These are phyloP conservation scores for Andrena praecox DNA, from an alignment of 2,888 invertebrate species.

Conservation along the genomic window DNA sequence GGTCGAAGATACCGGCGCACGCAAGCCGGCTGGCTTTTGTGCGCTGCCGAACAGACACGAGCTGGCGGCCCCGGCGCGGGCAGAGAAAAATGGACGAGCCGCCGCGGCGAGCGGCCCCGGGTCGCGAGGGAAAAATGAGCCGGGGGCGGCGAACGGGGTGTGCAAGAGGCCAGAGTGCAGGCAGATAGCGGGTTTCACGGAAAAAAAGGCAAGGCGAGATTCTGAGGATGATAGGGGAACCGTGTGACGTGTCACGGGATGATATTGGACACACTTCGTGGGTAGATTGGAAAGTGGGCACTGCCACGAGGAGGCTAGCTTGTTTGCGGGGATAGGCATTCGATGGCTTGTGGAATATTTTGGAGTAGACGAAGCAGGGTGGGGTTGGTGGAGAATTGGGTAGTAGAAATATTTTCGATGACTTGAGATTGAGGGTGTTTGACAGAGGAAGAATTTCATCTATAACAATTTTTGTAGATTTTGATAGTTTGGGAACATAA, in stretches of 20 bases:
- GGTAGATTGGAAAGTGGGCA: too few relatives aligned
- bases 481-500: too few relatives aligned
- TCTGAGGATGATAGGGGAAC: background rate
- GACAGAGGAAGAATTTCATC: too few relatives aligned
- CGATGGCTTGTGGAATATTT: too few relatives aligned
- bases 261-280: background rate
- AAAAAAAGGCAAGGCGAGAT: background rate
- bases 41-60: slow-evolving; percentile 69
- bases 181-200: slow-evolving; percentile 15
- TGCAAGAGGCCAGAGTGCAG: slow-evolving; percentile 12
- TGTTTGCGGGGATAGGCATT: too few relatives aligned
- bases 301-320: too few relatives aligned
- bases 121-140: slow-evolving; percentile 38
- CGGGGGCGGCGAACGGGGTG: slow-evolving; percentile 13
- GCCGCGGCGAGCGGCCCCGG: slow-evolving; percentile 9
- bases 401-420: too few relatives aligned
- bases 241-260: background rate
- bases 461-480: too few relatives aligned
- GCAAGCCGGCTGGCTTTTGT: slow-evolving; percentile 77
- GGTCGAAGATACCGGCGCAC: slow-evolving; percentile 81
- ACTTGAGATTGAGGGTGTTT: too few relatives aligned
- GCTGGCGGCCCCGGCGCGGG: slow-evolving; percentile 35
- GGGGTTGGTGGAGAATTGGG: too few relatives aligned
- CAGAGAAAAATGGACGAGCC: slow-evolving; percentile 66
- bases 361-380: too few relatives aligned